phyloP scores from a whole-genome alignment of 2,113 vertebrate genomes.

The Brachypodius melanocephalos region DNA sequence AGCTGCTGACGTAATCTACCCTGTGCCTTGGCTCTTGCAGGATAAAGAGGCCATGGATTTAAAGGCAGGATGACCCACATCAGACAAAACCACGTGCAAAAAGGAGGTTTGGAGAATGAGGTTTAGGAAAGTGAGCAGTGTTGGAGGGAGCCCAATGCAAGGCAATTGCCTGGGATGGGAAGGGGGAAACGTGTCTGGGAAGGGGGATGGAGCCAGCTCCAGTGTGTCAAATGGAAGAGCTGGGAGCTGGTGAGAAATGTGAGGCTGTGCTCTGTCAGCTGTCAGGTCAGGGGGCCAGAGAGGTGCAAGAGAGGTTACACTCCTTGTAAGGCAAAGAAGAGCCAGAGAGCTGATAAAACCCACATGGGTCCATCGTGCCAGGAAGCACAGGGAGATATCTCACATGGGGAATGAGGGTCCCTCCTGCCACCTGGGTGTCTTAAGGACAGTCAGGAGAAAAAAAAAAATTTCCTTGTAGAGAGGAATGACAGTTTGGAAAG shows the following conservation, averaged over 20 bases:
- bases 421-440: not conserved
- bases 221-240: not conserved
- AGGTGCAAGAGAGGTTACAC: not conserved
- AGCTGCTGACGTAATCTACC: not conserved
- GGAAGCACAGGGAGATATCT: not conserved
- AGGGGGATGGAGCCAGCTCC: not conserved
- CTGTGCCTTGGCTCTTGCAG: not conserved
- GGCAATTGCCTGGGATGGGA: not conserved
- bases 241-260: not conserved
- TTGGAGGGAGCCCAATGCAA: not conserved
- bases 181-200: rapidly evolving
- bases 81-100: not conserved
- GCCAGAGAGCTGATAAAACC: constrained; percentile 27
- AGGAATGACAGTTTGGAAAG: not conserved
- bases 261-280: constrained; percentile 67
- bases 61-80: not conserved
- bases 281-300: constrained; percentile 53
- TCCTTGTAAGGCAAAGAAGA: constrained; percentile 69
- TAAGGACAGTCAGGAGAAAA: not conserved
- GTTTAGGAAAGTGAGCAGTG: not conserved
- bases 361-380: rapidly evolving
- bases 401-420: not conserved
- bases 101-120: not conserved
- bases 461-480: not conserved
- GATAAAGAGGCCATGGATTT: not conserved